Evolutionary conservation across 2,888 invertebrate species (phyloP), one percentile per base, ranked within the genome.

Genomic region (Lysandra bellargus): DNA sequence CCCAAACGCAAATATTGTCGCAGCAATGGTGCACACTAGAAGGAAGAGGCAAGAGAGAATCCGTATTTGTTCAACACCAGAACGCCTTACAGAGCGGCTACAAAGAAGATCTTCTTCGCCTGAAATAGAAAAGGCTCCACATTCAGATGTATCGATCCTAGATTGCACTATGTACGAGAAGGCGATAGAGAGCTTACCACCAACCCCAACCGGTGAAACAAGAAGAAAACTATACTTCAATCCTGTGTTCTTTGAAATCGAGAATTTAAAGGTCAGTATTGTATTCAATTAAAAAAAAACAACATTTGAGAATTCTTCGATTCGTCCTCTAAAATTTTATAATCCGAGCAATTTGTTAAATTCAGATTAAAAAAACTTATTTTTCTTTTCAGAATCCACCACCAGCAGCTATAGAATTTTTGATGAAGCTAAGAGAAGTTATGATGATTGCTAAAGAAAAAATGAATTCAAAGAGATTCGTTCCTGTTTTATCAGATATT

Each of bases 241-340:
- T 91, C 98, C 98, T 0, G 98, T 98, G 0, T 98, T 98, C 89
- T 98, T 98, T 86, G 98, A 98, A 89, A 97, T 97, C 1, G 98
- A 98, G 87, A 92, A 97, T 81, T 92, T 98, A 78, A 95, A 97
- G 95, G 98, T 98, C 95, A 94, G 91, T 88, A 23, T n/a, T 44
- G 9, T 2, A 30, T 30, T 7, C 2, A 49, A 49, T 49, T 49
- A 1, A 9, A 49, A 49, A 9, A 9, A 37, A 37, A 37, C 37
- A 37, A 37, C 37, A 37, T 12, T 1, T 44, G 7, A 44, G 44
- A 44, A 44, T 9, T 9, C 44, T 49, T 49, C 12, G 12, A 49
- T 49, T 49, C 9, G 57, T 17, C 57, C 17, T 17, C 1, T 14
- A 0, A 53, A 53, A 14, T 53, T 53, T 14, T 14, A 53, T 2